These are phyloP conservation scores for Chymomyza costata DNA, from an alignment of 1,140 invertebrate genomes.

Conservation along the genomic window DNA sequence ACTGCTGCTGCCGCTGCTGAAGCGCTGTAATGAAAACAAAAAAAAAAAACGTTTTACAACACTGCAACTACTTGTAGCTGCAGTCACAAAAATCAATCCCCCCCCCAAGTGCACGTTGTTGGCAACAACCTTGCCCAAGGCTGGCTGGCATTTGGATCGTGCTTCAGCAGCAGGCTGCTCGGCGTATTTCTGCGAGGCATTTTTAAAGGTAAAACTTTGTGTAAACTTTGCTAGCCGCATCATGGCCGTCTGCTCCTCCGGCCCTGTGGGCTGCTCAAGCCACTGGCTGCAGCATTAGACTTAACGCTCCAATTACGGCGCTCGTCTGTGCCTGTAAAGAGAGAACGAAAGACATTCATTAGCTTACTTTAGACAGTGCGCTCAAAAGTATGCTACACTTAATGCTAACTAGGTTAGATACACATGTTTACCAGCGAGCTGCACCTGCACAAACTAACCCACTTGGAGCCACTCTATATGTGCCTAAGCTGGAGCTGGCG, in stretches of 20 bases:
- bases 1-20: conserved; percentile 37
- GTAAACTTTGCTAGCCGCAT: conserved; percentile 68
- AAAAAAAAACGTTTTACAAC: background rate
- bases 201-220: conserved; percentile 54
- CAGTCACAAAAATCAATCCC: background rate
- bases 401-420: background rate
- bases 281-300: conserved; percentile 12
- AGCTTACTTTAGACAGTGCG: background rate
- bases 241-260: conserved; percentile 26
- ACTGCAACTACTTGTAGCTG: background rate
- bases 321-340: conserved; percentile 19
- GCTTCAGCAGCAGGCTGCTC: conserved; percentile 27
- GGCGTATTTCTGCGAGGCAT: conserved; percentile 48
- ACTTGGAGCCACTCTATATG: conserved; percentile 24
- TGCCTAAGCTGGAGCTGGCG: background rate
- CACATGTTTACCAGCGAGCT: conserved; percentile 1
- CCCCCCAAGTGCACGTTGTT: background rate
- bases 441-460: conserved; percentile 63
- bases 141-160: conserved; percentile 37
- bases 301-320: no score
- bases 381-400: conserved; percentile 43
- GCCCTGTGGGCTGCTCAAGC: conserved; percentile 23
- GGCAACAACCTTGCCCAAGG: conserved; percentile 30
- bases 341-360: background rate
- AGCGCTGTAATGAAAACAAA: conserved; percentile 41